phyloP scores from a whole-genome alignment of 2,113 vertebrate species.

The Myotis brandtii region DNA sequence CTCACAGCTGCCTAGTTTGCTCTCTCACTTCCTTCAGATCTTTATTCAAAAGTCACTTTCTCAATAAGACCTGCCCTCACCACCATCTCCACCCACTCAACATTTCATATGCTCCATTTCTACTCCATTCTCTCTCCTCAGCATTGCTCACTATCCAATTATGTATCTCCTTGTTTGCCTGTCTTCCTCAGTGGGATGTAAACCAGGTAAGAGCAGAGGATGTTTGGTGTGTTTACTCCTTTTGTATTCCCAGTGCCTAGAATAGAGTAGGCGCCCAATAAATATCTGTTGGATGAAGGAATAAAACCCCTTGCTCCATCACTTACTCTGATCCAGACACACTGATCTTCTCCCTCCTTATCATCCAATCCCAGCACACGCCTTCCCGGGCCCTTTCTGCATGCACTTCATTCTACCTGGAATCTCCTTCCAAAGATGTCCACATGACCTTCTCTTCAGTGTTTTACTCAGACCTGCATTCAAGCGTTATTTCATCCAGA shows the following conservation, averaged over 20 bases:
- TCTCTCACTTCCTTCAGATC: not conserved
- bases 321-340: not conserved
- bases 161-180: not conserved
- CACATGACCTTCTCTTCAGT: not conserved
- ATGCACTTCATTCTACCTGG: not conserved
- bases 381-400: not conserved
- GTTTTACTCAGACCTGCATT: not conserved
- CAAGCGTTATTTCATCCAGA: not conserved
- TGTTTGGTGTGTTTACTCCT: not conserved
- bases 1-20: not conserved
- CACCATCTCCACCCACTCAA: not conserved
- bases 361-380: not conserved
- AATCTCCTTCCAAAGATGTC: conserved; percentile 23
- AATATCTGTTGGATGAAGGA: not conserved
- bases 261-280: not conserved
- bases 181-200: not conserved
- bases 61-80: not conserved
- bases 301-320: not conserved
- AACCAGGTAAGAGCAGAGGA: not conserved
- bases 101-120: not conserved
- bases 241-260: not conserved
- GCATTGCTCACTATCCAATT: not conserved
- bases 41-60: conserved; percentile 4
- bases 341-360: not conserved
- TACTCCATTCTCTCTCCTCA: not conserved